Percentiles rank a stretch among this genome's conserved stretches.
phyloP scores from a whole-genome alignment of 2,797 vertebrate species.

The Tragopan temminckii region DNA sequence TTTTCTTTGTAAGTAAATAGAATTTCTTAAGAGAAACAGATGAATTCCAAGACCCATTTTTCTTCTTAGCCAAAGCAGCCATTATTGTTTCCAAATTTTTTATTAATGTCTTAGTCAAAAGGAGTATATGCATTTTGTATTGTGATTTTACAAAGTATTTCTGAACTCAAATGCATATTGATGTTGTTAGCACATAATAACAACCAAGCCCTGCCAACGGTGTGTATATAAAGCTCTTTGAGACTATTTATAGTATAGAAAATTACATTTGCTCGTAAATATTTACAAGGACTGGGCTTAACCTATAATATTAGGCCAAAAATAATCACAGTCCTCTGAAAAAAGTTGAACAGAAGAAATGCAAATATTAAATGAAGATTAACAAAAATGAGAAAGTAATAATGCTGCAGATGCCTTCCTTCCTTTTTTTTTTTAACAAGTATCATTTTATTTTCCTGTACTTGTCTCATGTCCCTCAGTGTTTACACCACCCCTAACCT shows the following conservation, averaged over 20 bases:
- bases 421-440: not conserved
- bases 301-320: not conserved
- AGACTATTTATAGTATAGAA: not conserved
- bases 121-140: not conserved
- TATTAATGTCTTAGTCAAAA: not conserved
- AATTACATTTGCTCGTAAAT: not conserved
- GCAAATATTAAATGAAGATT: not conserved
- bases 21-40: conserved; percentile 24
- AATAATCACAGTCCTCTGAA: not conserved
- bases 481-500: fast-evolving
- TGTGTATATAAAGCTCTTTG: not conserved
- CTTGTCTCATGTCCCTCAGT: not conserved
- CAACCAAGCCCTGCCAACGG: not conserved
- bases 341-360: not conserved
- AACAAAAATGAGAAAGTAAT: not conserved
- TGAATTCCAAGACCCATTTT: not conserved
- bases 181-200: not conserved
- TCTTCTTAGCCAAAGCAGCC: not conserved
- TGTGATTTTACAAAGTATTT: not conserved
- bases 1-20: conserved; percentile 45
- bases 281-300: not conserved
- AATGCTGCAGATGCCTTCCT: not conserved
- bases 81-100: not conserved
- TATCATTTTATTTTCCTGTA: not conserved
- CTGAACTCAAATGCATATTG: not conserved